Evolutionary conservation across 1,140 invertebrate species (phyloP).

Genomic region (Potamilus streckersoni): DNA sequence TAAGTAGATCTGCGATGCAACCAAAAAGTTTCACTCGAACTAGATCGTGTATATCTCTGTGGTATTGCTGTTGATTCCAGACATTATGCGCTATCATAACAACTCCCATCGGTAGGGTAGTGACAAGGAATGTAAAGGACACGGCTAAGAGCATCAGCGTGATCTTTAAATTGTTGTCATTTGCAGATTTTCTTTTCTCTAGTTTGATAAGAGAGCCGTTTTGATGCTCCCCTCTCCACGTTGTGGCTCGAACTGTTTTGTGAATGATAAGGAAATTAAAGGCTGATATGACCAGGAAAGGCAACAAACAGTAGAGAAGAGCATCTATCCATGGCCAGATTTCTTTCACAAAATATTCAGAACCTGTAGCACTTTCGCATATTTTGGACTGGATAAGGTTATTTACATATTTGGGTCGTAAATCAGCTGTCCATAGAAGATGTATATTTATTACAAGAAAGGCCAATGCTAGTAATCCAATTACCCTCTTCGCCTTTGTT

Average conservation of each 20-base stretch:
- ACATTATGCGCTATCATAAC: constrained; percentile 51
- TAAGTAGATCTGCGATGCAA: constrained; percentile 59
- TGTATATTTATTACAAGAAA: constrained; percentile 58
- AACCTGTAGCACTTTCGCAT: constrained; percentile 22
- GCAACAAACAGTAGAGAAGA: constrained; percentile 49
- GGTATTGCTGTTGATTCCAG: constrained; percentile 30
- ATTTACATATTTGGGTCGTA: constrained; percentile 25
- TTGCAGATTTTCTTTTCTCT: constrained; percentile 36
- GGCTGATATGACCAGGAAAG: constrained; percentile 46
- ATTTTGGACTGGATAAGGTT: constrained; percentile 1
- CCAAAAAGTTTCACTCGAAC: constrained; percentile 33
- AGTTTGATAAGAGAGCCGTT: constrained; percentile 35
- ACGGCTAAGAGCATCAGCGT: constrained; percentile 66
- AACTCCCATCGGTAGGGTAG: constrained; percentile 64
- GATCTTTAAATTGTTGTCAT: constrained; percentile 51
- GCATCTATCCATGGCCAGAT: constrained; percentile 58
- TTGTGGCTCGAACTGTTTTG: constrained; percentile 40
- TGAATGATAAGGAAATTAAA: constrained; percentile 50
- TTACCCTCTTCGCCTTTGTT: constrained; percentile 52
- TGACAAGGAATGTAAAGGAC: constrained; percentile 64
- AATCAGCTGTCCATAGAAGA: constrained; percentile 57
- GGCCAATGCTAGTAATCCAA: constrained; percentile 41
- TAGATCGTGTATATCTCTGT: constrained; percentile 5
- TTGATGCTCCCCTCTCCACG: constrained; percentile 34
- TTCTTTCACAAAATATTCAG: constrained; percentile 26